A percentile compares a stretch with the other conserved stretches of the same genome.
Evolutionary conservation across 2,888 invertebrate species (phyloP).

Genomic region (Morpho deidamia): DNA sequence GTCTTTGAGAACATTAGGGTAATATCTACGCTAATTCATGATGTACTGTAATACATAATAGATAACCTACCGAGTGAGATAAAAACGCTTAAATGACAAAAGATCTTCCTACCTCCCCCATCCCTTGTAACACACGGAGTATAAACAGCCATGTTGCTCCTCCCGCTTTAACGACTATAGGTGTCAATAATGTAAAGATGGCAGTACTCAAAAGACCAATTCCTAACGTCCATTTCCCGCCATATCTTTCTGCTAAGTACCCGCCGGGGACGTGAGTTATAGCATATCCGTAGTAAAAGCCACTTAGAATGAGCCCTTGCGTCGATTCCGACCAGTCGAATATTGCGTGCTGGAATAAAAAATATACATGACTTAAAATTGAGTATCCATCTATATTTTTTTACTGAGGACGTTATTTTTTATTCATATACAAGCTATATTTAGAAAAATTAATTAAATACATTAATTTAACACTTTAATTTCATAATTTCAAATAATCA

Average conservation of each 20-base stretch:
- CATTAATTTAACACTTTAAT: no score
- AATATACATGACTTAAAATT: background rate
- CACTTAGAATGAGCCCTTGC: constrained; percentile 87
- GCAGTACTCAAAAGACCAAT: constrained; percentile 90
- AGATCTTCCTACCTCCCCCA: constrained; percentile 81
- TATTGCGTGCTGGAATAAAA: constrained; percentile 58
- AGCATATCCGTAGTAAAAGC: constrained; percentile 92
- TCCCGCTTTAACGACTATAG: constrained; percentile 81
- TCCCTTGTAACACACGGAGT: constrained; percentile 84
- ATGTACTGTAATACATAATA: no score
- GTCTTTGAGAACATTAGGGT: no score
- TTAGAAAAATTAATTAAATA: no score
- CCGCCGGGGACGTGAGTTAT: constrained; percentile 93
- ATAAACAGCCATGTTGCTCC: constrained; percentile 78
- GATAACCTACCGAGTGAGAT: background rate
- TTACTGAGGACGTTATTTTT: no score
- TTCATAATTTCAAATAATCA: no score
- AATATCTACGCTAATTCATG: no score
- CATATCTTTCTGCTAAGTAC: constrained; percentile 87
- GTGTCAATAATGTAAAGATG: constrained; percentile 88
- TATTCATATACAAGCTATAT: no score
- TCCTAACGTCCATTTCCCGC: constrained; percentile 91
- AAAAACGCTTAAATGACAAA: background rate
- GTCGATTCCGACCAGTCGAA: constrained; percentile 86
- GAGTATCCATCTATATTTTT: no score